These are phyloP conservation scores for Drosophila fulvimacula DNA, from an alignment of 2,888 invertebrate genomes.

Conservation along the genomic window DNA sequence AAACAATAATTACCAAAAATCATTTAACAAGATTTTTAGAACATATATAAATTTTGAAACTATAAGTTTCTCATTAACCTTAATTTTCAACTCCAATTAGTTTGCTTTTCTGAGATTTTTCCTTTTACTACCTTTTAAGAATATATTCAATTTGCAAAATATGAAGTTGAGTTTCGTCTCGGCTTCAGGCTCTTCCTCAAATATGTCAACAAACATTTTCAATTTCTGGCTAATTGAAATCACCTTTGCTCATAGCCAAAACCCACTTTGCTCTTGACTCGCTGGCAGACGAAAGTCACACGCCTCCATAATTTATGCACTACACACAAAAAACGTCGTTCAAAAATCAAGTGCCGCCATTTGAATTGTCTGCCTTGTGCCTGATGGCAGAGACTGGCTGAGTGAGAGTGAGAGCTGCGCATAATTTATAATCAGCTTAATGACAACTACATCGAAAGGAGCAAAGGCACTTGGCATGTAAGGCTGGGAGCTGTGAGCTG, in stretches of 20 bases:
- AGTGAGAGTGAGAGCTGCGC: slow-evolving; percentile 29
- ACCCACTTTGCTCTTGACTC: neutral
- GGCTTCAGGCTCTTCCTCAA: too few relatives aligned
- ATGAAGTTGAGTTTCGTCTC: too few relatives aligned
- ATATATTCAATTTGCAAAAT: too few relatives aligned
- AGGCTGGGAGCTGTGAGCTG: too few relatives aligned
- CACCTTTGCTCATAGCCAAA: neutral
- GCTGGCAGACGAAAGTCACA: slow-evolving; percentile 27
- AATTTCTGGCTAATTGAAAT: neutral
- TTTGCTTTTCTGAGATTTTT: too few relatives aligned
- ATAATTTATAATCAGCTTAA: slow-evolving; percentile 81
- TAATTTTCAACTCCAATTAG: too few relatives aligned
- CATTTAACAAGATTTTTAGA: too few relatives aligned
- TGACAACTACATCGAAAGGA: slow-evolving; percentile 65
- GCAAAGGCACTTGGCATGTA: slow-evolving; percentile 18
- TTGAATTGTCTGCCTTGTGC: slow-evolving; percentile 28
- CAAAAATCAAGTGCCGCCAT: slow-evolving; percentile 49
- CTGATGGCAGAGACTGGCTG: neutral
- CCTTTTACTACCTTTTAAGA: too few relatives aligned
- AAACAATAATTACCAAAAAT: too few relatives aligned
- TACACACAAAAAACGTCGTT: slow-evolving; percentile 23
- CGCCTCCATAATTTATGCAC: slow-evolving; percentile 33
- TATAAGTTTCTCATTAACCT: too few relatives aligned
- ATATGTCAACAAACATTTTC: neutral
- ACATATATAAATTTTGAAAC: too few relatives aligned